Evolutionary conservation across 1,140 invertebrate genomes (phyloP), one percentile per base, ranked within the genome.

Genomic region (Diploscapter pachys): DNA sequence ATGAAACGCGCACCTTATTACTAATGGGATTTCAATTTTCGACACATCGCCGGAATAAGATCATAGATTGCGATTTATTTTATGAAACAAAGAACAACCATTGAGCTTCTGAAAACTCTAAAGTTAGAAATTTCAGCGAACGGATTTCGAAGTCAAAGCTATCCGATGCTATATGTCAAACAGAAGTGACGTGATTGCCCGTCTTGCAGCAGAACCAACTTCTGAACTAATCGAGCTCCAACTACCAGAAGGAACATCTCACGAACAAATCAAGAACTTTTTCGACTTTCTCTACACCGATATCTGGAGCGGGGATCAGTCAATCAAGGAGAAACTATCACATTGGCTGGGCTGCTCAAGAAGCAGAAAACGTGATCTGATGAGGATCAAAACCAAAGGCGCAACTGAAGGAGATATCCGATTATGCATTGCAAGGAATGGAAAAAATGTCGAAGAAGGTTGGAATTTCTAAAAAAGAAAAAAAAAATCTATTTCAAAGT

Each of bases 241-340:
- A 31, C 31, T 11, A 65, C n/a, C 8, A 9, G 50, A 8, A 48
- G n/a, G 63, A 8, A 65, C 63, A 9, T 11, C 9, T 8, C n/a
- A 65, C n/a, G 9, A 65, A 11, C 9, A 9, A 65, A 65, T 65
- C n/a, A 13, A n/a, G 8, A 70, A 13, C n/a, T 72, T 11, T 49
- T 71, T 72, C 70, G 68, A 54, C 8, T 71, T 63, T 49, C 63
- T 71, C 67, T 71, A 31, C 31, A 31, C 31, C 31, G 31, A 31
- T 31, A 1, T 31, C 31, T 31, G 31, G 31, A 31, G 31, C 31
- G 31, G 31, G 31, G 31, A 31, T 31, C 31, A 31, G 31, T 31
- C 31, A 31, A 31, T 31, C 31, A 31, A 31, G 31, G 31, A 31
- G 31, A 31, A 31, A 31, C 31, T 31, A 31, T 31, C 31, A 0